Percentiles rank a stretch among this genome's conserved stretches.
These are phyloP conservation scores for Vidua macroura DNA, from an alignment of 2,113 vertebrate species.

Conservation along the genomic window DNA sequence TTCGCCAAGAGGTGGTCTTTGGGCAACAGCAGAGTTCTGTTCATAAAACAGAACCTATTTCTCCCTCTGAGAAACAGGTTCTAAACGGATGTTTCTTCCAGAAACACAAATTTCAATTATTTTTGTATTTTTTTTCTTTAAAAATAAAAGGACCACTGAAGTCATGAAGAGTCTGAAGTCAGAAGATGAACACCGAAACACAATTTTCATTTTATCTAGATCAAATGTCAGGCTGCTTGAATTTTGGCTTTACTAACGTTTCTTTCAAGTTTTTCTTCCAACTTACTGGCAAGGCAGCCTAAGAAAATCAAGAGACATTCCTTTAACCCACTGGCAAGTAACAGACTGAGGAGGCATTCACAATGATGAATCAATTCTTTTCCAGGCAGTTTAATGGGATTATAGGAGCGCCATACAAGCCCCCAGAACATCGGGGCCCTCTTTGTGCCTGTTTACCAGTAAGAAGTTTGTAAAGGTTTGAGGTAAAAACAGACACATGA, in stretches of 20 bases:
- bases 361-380: slow-evolving; percentile 40
- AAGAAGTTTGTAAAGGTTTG: neutral
- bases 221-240: neutral
- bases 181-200: neutral
- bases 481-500: neutral
- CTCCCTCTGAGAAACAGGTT: neutral
- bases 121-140: neutral
- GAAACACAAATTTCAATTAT: neutral
- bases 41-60: neutral
- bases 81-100: neutral
- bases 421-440: neutral
- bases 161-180: neutral
- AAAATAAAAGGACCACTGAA: neutral
- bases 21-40: neutral
- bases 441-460: neutral
- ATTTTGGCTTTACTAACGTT: neutral
- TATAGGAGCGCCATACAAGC: slow-evolving; percentile 28
- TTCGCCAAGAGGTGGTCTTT: neutral
- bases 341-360: neutral
- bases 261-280: neutral
- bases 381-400: slow-evolving; percentile 54
- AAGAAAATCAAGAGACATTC: slow-evolving; percentile 55
- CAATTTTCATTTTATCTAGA: neutral
- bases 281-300: neutral
- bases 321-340: slow-evolving; percentile 48